phyloP scores from a whole-genome alignment of 2,113 vertebrate genomes.

The Eulacestoma nigropectus region DNA sequence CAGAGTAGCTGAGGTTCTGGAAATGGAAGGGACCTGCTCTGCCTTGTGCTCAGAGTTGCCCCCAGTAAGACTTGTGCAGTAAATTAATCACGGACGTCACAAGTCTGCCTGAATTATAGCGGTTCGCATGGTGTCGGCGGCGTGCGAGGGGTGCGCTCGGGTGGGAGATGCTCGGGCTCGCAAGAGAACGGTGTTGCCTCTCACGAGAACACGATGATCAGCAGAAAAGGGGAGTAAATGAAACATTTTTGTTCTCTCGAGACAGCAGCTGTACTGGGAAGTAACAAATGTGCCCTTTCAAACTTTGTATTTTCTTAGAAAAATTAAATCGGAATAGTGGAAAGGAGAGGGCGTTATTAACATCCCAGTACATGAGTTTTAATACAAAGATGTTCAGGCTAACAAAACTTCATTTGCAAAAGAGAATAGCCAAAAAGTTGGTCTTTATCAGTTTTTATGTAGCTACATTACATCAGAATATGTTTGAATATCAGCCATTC shows the following conservation, averaged over 20 bases:
- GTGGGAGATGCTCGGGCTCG: background rate
- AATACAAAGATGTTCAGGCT: background rate
- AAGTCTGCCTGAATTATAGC: background rate
- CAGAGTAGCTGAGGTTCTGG: background rate
- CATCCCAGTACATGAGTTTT: background rate
- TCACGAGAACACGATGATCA: background rate
- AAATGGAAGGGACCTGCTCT: background rate
- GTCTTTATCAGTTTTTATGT: background rate
- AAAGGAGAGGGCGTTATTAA: background rate
- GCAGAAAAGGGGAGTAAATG: background rate
- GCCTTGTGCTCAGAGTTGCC: background rate
- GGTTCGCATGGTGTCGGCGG: background rate
- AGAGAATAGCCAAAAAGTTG: background rate
- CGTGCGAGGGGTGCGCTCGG: accelerated
- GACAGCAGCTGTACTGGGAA: background rate
- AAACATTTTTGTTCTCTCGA: background rate
- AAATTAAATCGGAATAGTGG: background rate
- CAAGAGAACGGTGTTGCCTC: background rate
- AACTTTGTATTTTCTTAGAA: background rate
- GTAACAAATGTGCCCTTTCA: background rate
- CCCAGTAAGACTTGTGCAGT: accelerated
- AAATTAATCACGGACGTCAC: background rate
- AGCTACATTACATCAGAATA: background rate
- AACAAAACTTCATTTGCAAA: background rate
- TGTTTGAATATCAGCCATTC: background rate